Evolutionary conservation across 2,888 invertebrate species (phyloP), one percentile per base, ranked within the genome.

Genomic region (Melitaea athalia): DNA sequence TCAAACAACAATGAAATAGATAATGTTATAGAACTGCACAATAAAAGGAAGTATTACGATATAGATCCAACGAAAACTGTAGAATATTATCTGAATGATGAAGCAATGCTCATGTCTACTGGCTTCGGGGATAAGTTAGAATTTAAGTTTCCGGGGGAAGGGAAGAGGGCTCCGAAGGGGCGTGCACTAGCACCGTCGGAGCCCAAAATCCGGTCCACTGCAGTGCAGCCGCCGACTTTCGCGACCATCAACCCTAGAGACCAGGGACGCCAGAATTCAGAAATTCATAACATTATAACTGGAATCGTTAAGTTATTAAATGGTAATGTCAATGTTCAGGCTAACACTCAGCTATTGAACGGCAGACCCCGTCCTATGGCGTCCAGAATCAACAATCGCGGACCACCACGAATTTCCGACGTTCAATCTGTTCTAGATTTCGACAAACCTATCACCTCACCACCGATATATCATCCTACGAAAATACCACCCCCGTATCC

Each of bases 231-330:
- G 79, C 92, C 89, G 82, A 92, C 85, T 77, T 93, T 93, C 91
- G 94, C 93, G 81, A 93, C 93, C 79, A 89, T 81, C 71, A 88
- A 84, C 86, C 91, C 78, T 91, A 93, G 82, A 49, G 89, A 92
- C 14, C 87, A 88, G 24, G 88, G 87, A 0, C 77, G 92, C 67
- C 93, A 93, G 74, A 91, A 92, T 59, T 86, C 89, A 0, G 97
- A 97, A 81, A 97, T 98, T 68, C 97, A 98, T 84, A 97, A 98
- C 79, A 97, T 98, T 43, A 97, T 98, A 47, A 97, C 97, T 2
- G 98, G 98, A 10, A 96, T 98, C 61, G 97, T 98, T 0, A 97
- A 98, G 83, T 85, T 98, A 12, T 88, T 98, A 1, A 97, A 98
- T 74, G 98, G 98, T 0, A 97, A 98, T 78, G 97, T 97, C 0